Percentiles rank a stretch among this genome's conserved stretches.
Conservation (phyloP, 1,140 invertebrate species). For the Drosophila kanapiae region DNA sequence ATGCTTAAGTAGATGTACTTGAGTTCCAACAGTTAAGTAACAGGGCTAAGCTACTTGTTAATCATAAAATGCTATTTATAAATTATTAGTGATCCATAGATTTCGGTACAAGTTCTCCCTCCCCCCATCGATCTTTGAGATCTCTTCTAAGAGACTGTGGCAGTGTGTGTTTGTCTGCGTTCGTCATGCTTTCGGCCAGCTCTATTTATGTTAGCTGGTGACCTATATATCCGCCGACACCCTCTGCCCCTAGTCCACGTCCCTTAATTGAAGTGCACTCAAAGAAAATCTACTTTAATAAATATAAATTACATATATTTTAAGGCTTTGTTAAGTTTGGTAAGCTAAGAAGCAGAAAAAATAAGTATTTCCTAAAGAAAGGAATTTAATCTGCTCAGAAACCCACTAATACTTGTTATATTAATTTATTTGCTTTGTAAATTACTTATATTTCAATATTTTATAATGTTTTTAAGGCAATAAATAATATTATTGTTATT, state of each 20-base stretch:
- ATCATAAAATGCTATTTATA: conserved; percentile 3
- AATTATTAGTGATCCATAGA: background rate
- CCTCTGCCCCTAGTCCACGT: background rate
- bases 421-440: no score
- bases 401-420: no score
- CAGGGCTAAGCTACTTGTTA: no score
- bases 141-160: background rate
- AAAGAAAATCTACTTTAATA: background rate
- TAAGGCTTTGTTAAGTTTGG: no score
- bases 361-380: no score
- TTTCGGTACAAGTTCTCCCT: background rate
- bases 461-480: no score
- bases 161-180: background rate
- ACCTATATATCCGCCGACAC: conserved; percentile 52
- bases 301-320: background rate
- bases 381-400: no score
- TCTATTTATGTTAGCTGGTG: conserved; percentile 68
- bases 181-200: conserved; percentile 21
- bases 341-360: no score
- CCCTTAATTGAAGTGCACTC: conserved; percentile 27
- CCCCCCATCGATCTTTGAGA: background rate
- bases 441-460: no score
- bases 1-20: background rate
- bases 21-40: background rate
- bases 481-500: no score